Evolutionary conservation across 92 coral and sea anemone species (phyloP), one percentile per base, ranked within the genome.

Genomic region (Siderastrea siderea): DNA sequence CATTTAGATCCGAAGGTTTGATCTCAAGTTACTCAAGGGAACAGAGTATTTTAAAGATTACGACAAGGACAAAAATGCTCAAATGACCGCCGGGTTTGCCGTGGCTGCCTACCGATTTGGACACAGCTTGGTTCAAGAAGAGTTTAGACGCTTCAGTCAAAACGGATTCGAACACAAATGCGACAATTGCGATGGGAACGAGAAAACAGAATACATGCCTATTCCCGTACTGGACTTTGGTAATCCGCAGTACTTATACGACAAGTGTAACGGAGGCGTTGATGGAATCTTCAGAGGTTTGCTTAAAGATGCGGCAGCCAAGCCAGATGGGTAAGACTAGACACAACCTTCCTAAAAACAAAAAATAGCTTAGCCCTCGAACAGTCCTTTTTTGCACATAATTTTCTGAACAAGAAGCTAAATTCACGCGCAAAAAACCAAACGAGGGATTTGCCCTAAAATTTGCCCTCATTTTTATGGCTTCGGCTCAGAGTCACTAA

Each of bases 51-150:
- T 87, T 71, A 49, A 43, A 3, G 92, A 92, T 48, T 90, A 93
- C 86, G 73, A 87, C 49, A 59, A 68, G 44, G 59, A 6, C 7
- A 74, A 85, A 1, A 68, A 93, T 63, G 79, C 96, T 15, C 71
- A 73, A 38, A 87, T 93, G 55, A 77, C 77, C 71, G 84, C 89
- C 72, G 82, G 71, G 43, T 90, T 93, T 68, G 88, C 94, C 71
- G 88, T 86, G 17, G 91, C 96, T 38, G 96, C 94, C 64, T 93
- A 76, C 75, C 93, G 96, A 50, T 86, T 84, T 19, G 92, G 96
- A 15, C 96, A 93, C 70, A 91, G 92, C 65, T 78, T 84, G 91
- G 79, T 93, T 9, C 78, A 88, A 57, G 80, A 82, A 11, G 55
- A 59, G 46, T 84, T 93, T 80, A 76, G 59, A 2, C 88, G 92